A percentile compares a stretch with the other conserved stretches of the same genome.
These are phyloP conservation scores for crab-eating macaque (Macaca fascicularis) DNA, from an alignment of 2,113 vertebrate genomes.

Conservation along the genomic window DNA sequence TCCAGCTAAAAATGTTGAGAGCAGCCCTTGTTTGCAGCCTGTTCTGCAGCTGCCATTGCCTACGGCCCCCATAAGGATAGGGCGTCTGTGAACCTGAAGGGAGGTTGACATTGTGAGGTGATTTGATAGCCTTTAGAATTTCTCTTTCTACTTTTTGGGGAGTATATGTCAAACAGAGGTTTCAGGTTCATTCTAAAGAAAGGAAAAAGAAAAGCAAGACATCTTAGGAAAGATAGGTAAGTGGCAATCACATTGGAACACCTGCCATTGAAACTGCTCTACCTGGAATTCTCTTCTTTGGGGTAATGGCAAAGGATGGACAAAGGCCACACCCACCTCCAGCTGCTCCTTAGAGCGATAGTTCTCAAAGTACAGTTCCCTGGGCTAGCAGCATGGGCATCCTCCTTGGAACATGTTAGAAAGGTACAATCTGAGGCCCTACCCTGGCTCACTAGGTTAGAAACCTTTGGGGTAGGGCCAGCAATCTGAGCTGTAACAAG, in stretches of 20 bases:
- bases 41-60: not conserved
- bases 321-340: not conserved
- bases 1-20: not conserved
- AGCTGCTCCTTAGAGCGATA: not conserved
- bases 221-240: not conserved
- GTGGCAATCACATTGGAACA: not conserved
- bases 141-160: not conserved
- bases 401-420: not conserved
- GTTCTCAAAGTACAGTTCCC: not conserved
- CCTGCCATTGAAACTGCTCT: not conserved
- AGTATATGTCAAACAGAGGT: not conserved
- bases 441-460: not conserved
- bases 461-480: not conserved
- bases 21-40: not conserved
- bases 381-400: not conserved
- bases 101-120: not conserved
- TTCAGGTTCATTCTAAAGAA: conserved; percentile 25
- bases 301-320: not conserved
- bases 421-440: not conserved
- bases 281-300: conserved; percentile 21
- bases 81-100: not conserved
- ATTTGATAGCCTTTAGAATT: not conserved
- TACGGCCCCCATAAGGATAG: not conserved
- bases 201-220: conserved; percentile 4
- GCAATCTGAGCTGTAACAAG: not conserved